phyloP scores from a whole-genome alignment of 2,888 invertebrate genomes.

The Pherbina coryleti region DNA sequence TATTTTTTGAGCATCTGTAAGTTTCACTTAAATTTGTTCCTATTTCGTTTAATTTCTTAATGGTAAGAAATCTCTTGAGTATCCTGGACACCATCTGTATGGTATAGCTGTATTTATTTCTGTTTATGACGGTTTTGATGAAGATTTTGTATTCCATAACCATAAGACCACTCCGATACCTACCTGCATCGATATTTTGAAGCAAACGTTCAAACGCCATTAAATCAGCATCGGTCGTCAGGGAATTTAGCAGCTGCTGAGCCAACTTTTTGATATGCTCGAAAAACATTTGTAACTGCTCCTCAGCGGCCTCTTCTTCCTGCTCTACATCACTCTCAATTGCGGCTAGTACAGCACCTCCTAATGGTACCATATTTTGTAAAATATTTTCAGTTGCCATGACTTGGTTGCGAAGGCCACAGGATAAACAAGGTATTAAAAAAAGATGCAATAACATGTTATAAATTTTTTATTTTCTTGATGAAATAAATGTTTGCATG shows the following conservation, averaged over 20 bases:
- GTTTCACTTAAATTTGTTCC: too few relatives aligned
- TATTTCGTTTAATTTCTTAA: too few relatives aligned
- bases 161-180: neutral
- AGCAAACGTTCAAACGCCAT: neutral
- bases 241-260: neutral
- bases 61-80: too few relatives aligned
- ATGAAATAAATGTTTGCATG: neutral
- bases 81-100: too few relatives aligned
- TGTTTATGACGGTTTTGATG: neutral
- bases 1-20: too few relatives aligned
- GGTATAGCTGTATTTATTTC: too few relatives aligned
- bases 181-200: slow-evolving; percentile 2
- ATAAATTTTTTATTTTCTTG: neutral
- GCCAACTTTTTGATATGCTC: neutral
- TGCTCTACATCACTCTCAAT: slow-evolving; percentile 52
- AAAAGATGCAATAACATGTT: slow-evolving; percentile 28
- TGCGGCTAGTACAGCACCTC: slow-evolving; percentile 55
- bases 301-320: neutral
- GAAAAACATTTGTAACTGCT: neutral
- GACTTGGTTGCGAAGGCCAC: slow-evolving; percentile 21
- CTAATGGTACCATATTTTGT: slow-evolving; percentile 51
- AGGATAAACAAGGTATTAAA: slow-evolving; percentile 42
- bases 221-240: neutral
- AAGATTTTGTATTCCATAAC: neutral
- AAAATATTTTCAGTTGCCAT: slow-evolving; percentile 36